Evolutionary conservation across 2,888 invertebrate genomes (phyloP), one percentile per base, ranked within the genome.

Genomic region (Philaethria dido): DNA sequence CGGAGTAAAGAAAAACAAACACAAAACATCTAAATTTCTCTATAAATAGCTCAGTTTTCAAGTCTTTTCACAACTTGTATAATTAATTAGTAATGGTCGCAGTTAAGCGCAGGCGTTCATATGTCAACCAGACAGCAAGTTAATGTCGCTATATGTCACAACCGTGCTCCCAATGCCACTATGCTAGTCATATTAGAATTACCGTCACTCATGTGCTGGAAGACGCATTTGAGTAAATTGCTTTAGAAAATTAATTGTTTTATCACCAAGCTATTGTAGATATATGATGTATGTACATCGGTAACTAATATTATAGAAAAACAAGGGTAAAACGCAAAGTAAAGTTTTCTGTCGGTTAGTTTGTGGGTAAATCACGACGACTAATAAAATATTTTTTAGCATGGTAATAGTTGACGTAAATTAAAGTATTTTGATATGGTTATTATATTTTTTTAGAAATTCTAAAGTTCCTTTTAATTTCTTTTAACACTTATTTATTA

Each of bases 111-210:
- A 69, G 55, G 57, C 66, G 54, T 48, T 25, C 54, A 64, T 67
- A 61, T 36, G 66, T 69, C 69, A 66, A 44, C 47, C 57, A 64
- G 69, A 66, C 66, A 67, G 69, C 66, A 48, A 64, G 64, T 69
- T 69, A 66, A 66, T 69, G 69, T 66, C 64, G 62, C 61, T 57
- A 48, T 69, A 98, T 99, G 94, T 97, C 98, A 0, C 98, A 97
- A 77, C 42, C 42, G 59, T 18, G 50, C 50, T 39, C 50, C 57
- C 42, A 29, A 50, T 50, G 39, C 48, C 45, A 39, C 29, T 59
- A 25, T 13, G 59, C 42, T 29, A 44, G 59, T 60, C 59, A 44
- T 42, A 60, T 59, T 60, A 60, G 48, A 59, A 33, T 50, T 50
- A 60, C 64, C 20, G 63, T 44, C 59, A 52, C 59, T 44, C 29